Evolutionary conservation across 2,888 invertebrate genomes (phyloP), one percentile per base, ranked within the genome.

Genomic region (Lamellibrachia columna): DNA sequence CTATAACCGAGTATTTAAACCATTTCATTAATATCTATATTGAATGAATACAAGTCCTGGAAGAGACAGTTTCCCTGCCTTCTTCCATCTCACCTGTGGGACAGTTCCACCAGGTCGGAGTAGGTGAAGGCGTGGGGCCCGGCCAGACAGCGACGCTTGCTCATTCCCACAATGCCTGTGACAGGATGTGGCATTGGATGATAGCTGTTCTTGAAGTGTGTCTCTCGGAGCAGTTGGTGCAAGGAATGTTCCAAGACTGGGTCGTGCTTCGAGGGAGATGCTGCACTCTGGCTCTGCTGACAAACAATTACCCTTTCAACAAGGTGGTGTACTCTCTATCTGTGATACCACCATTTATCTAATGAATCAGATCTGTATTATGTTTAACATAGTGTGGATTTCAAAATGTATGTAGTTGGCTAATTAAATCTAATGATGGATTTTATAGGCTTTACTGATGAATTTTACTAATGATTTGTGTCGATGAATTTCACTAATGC

Each of bases 201-300:
- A 97, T 98, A 98, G 7, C 98, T 98, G 97, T 99, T 98, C 95
- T 98, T 98, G 96, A 98, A 98, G 96, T 99, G 99, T 15, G 98
- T 98, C 95, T 99, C 98, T 52, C 99, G 97, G 93, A 99, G 97
- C 93, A 99, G 97, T 96, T 99, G 99, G 97, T 99, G 99, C 93
- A 99, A 97, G 0, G 99, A 99, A 96, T 99, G 99, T 96, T 99
- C 99, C 94, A 99, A 97, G n/a, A 99, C 99, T 96, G 99, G 99
- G 97, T 99, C 99, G 96, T 99, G 99, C 93, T 95, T 96, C 53
- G 91, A 90, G 15, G 58, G 90, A 40, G 53, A 52, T 11, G 60
- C 28, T 6, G 93, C 15, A 28, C n/a, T 53, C 92, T 91, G 58
- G 53, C 40, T 28, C 75, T 22, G 15, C 75, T 75, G 22, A 75